Percentiles rank a stretch among this genome's conserved stretches.
Evolutionary conservation across 64 coral and sea anemone species (phyloP).

Genomic region (Cladopsammia gracilis): DNA sequence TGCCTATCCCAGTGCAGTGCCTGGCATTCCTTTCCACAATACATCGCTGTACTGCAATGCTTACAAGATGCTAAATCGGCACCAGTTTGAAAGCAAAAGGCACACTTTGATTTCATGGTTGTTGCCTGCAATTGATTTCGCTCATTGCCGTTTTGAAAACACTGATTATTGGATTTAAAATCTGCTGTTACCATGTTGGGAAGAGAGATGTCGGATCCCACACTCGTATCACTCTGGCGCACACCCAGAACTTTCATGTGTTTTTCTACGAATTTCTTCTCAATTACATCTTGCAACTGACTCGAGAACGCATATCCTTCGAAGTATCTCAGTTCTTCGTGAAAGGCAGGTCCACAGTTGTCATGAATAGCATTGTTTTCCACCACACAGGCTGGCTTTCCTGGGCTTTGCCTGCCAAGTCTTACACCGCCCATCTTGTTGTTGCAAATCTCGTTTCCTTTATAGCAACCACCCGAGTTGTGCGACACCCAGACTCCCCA

Average conservation of each 20-base stretch:
- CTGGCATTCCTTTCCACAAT: conserved; percentile 70
- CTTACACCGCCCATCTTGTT: conserved; percentile 23
- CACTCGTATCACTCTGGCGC: background rate
- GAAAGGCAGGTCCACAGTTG: background rate
- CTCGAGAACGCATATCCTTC: background rate
- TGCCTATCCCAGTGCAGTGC: conserved; percentile 59
- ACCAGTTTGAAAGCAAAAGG: background rate
- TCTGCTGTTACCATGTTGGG: background rate
- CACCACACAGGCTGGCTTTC: background rate
- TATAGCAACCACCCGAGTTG: background rate
- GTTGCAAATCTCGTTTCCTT: background rate
- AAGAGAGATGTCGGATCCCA: background rate
- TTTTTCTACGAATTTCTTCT: background rate
- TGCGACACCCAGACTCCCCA: background rate
- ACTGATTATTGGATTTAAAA: background rate
- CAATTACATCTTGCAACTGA: background rate
- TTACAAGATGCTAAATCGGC: conserved; percentile 28
- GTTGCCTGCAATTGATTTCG: background rate
- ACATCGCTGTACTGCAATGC: conserved; percentile 30
- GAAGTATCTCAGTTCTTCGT: background rate
- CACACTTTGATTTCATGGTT: background rate
- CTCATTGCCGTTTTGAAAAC: background rate
- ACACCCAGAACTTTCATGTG: background rate
- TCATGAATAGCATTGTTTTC: conserved; percentile 11
- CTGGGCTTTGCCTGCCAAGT: background rate